Base-by-base conservation (phyloP, 2,888 invertebrate species). In the Rhorus exstirpatorius region DNA sequence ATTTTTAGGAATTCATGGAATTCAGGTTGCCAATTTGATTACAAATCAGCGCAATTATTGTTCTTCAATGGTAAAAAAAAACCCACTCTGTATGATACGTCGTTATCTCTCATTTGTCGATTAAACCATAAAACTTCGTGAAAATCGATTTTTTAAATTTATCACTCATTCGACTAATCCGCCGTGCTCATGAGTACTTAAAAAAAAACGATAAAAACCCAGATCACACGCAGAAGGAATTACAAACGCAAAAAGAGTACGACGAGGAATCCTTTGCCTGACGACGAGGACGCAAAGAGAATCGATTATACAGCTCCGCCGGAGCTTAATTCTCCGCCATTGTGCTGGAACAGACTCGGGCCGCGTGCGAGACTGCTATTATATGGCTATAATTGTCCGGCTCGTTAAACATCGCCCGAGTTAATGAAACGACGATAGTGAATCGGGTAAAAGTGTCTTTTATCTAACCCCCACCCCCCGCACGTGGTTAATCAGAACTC, bases 371-470 rank as follows among this genome's bases (percentile, higher is more conserved):
- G 63, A 58, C 55, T 26, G 14, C 61, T 60, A 81, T 81, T 77
- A 67, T 75, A 70, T 46, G 35, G 67, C 60, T 53, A 68, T 81
- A 81, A 77, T 81, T 77, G 61, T 68, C 72, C 77, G 61, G 81
- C 68, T 77, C 77, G 68, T 81, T 81, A 77, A 81, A 72, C 81
- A 72, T 72, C 55, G 51, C 19, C 19, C 38, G 10, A 38, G 8
- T 38, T 38, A 81, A 81, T 72, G 72, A 81, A 81, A 58, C 67
- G 72, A 77, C 71, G 67, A 46, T 41, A 67, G 35, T 44, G 31
- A 53, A 71, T 44, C 35, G 67, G 46, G 51, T 60, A 35, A 74
- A 61, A 72, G 60, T 65, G 44, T 67, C 60, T 61, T 72, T 72
- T 68, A 68, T 68, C 65, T 60, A 26, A 35, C n/a, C 24, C 53